A percentile compares a stretch with the other conserved stretches of the same genome.
These are phyloP conservation scores for Sebastes melanostomus DNA, from an alignment of 2,797 vertebrate genomes.

Conservation along the genomic window DNA sequence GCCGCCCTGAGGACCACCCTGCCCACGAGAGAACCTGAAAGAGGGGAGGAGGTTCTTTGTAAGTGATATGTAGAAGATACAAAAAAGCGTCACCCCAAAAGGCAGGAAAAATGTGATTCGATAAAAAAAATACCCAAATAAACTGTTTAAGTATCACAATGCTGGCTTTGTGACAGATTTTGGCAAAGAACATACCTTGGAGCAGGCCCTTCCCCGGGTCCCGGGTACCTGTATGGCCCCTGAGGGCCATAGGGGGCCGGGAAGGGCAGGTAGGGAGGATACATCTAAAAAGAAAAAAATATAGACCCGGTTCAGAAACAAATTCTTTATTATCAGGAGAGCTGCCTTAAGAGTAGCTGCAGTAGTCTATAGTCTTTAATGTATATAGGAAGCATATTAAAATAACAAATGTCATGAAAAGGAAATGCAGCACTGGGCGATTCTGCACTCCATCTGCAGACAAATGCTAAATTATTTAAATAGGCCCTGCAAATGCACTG, in stretches of 20 bases:
- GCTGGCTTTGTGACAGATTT: neutral
- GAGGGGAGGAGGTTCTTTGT: neutral
- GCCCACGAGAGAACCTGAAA: constrained; percentile 86
- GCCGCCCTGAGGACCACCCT: constrained; percentile 79
- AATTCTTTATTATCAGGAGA: neutral
- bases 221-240: constrained; percentile 90
- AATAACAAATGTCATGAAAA: neutral
- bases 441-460: neutral
- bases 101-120: neutral
- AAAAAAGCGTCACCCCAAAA: neutral
- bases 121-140: neutral
- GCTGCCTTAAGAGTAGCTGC: neutral
- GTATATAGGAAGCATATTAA: neutral
- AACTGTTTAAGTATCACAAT: neutral
- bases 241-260: constrained; percentile 91
- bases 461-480: neutral
- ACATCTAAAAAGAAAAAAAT: constrained; percentile 84
- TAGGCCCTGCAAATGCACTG: neutral
- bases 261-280: constrained; percentile 92
- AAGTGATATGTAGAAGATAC: neutral
- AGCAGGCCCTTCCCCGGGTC: constrained; percentile 85
- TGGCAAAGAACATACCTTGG: constrained; percentile 80
- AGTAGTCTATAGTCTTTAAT: neutral
- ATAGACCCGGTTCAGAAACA: neutral
- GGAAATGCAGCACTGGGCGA: neutral